These are phyloP conservation scores for Euborellia annulipes DNA, from an alignment of 1,140 invertebrate genomes.

Conservation along the genomic window DNA sequence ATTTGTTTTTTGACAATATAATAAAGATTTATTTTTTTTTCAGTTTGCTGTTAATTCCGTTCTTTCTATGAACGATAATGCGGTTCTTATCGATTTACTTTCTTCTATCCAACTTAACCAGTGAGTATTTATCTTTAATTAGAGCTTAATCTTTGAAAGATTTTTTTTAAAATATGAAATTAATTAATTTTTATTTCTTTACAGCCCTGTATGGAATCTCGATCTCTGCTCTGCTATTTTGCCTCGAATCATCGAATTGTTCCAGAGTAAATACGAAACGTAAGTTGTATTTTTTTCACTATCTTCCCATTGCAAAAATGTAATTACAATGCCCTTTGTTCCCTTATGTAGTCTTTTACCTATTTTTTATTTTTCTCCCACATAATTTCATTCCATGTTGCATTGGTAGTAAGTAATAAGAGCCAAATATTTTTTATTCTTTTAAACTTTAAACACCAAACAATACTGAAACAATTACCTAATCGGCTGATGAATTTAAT, in stretches of 20 bases:
- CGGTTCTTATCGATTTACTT: conserved; percentile 68
- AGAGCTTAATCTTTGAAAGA: background rate
- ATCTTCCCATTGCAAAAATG: too few species aligned
- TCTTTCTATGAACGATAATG: conserved; percentile 59
- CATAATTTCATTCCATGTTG: too few species aligned
- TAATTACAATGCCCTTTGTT: too few species aligned
- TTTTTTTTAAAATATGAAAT: background rate
- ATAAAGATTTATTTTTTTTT: conserved; percentile 17
- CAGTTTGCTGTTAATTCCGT: conserved; percentile 67
- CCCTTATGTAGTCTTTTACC: too few species aligned
- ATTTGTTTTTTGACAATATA: conserved; percentile 5
- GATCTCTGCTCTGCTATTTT: conserved; percentile 77
- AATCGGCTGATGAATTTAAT: too few species aligned
- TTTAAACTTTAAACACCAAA: too few species aligned
- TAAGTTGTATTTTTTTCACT: too few species aligned
- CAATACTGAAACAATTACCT: too few species aligned
- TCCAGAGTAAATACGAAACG: conserved; percentile 93
- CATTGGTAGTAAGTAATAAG: too few species aligned
- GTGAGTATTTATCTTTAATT: conserved; percentile 40
- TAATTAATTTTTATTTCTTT: conserved; percentile 24
- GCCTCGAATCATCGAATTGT: conserved; percentile 68
- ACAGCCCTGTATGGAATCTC: conserved; percentile 77
- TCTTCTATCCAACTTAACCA: conserved; percentile 63
- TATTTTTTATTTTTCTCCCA: too few species aligned
- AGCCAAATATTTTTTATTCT: too few species aligned